phyloP scores from a whole-genome alignment of 2,888 invertebrate genomes.

The Stictocephala bisonia region DNA sequence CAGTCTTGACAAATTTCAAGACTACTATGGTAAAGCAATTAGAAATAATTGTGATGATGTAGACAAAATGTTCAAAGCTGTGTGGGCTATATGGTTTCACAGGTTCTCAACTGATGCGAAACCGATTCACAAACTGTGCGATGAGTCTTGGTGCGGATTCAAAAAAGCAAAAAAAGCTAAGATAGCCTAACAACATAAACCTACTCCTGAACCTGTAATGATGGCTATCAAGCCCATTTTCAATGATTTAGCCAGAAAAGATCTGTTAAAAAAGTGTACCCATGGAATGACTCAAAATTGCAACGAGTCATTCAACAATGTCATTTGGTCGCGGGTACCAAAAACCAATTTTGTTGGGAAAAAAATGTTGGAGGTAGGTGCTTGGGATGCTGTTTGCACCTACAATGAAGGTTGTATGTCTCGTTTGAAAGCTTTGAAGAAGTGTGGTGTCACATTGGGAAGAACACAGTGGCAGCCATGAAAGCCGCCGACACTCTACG shows the following conservation, averaged over 20 bases:
- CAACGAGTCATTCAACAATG: neutral
- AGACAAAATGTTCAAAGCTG: slow-evolving; percentile 54
- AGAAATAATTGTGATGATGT: slow-evolving; percentile 52
- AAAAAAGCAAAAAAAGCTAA: neutral
- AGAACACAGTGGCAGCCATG: slow-evolving; percentile 1
- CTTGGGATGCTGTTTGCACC: neutral
- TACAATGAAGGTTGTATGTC: neutral
- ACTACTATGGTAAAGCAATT: slow-evolving; percentile 58
- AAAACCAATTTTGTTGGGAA: slow-evolving; percentile 31
- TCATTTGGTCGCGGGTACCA: slow-evolving; percentile 18
- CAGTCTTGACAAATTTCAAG: slow-evolving; percentile 54
- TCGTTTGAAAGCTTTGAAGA: neutral
- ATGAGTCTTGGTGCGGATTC: neutral
- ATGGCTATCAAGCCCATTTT: neutral
- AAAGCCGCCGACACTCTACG: neutral
- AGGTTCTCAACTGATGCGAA: neutral
- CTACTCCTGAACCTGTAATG: slow-evolving; percentile 14
- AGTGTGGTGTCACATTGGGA: neutral
- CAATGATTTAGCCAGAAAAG: neutral
- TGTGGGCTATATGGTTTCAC: slow-evolving; percentile 7
- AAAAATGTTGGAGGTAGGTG: neutral
- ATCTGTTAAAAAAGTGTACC: neutral
- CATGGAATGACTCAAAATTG: neutral
- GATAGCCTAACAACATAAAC: neutral
- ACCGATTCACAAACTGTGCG: neutral